Evolutionary conservation across 2,797 vertebrate genomes (phyloP), one percentile per base, ranked within the genome.

Genomic region (Sebastes oblongus): DNA sequence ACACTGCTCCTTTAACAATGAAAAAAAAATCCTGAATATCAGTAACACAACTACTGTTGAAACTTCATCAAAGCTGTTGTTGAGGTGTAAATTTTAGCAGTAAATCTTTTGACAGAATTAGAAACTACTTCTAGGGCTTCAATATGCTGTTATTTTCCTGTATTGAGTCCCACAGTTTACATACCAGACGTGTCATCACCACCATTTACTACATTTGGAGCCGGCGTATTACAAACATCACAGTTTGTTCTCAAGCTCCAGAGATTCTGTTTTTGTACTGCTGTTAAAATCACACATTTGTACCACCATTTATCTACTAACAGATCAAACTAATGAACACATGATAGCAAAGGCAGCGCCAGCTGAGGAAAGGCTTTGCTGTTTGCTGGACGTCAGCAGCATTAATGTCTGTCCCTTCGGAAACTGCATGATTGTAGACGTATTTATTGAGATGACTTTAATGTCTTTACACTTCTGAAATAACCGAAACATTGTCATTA

Each of bases 281-380:
- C 77, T 68, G 68, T 82, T 71, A 42, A 81, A 83, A 74, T 83
- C 66, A 75, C 82, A 87, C 69, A 77, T 82, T 84, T 84, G 34
- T 84, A 81, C 79, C 80, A 54, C 77, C 82, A 75, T 54, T 54
- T 75, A 78, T 84, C 73, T 78, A 83, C 84, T 77, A 77, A 90
- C 18, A 77, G 75, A 75, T 83, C 68, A 86, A 87, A 86, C 62
- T 73, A 73, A 86, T 80, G 75, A 80, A 78, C 77, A 85, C 78
- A 66, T 72, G 65, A 72, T 5, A 24, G 78, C 75, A 80, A 83
- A 88, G 77, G 71, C 84, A 84, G 66, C 80, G 54, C 74, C 59
- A 76, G 69, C 72, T 65, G 18, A 78, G 68, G 75, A 81, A 82
- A 84, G 70, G 52, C 79, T 82, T 82, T 16, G 29, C 77, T 75